Conservation (phyloP, 2,797 vertebrate species). For the Enteromius radiatus region DNA sequence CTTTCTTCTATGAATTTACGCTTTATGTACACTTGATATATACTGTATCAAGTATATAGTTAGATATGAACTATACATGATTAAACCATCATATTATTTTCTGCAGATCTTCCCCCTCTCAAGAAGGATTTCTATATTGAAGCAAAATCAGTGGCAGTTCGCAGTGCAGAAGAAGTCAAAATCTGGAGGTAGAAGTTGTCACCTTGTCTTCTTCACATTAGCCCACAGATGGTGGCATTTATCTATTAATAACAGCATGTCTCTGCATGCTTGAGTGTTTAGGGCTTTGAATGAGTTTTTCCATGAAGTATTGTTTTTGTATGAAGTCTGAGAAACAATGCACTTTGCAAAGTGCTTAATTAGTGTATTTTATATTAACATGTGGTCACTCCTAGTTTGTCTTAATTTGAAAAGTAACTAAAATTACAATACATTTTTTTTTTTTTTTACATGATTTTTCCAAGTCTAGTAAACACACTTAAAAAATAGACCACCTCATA, state of each 20-base stretch:
- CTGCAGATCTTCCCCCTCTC: conserved; percentile 84
- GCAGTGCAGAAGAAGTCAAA: conserved; percentile 81
- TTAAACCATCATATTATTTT: conserved; percentile 1
- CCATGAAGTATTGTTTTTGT: neutral
- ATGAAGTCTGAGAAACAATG: neutral
- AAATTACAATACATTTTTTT: neutral
- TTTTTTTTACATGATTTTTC: neutral
- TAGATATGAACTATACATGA: neutral
- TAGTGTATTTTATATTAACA: neutral
- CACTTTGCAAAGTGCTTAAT: neutral
- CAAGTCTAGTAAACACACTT: neutral
- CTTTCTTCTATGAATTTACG: neutral
- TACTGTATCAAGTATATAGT: neutral
- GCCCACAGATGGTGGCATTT: conserved; percentile 34
- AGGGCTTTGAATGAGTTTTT: neutral
- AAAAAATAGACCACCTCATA: neutral
- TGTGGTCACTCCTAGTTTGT: neutral
- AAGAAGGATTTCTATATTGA: conserved; percentile 92
- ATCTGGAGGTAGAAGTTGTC: conserved; percentile 82
- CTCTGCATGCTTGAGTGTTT: neutral
- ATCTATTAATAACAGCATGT: neutral
- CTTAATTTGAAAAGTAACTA: neutral
- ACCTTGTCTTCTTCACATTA: neutral
- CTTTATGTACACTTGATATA: neutral
- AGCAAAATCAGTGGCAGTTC: conserved; percentile 76